Percentiles rank a stretch among this genome's conserved stretches.
phyloP scores from a whole-genome alignment of 2,888 invertebrate species.

The Andrena bucephala region DNA sequence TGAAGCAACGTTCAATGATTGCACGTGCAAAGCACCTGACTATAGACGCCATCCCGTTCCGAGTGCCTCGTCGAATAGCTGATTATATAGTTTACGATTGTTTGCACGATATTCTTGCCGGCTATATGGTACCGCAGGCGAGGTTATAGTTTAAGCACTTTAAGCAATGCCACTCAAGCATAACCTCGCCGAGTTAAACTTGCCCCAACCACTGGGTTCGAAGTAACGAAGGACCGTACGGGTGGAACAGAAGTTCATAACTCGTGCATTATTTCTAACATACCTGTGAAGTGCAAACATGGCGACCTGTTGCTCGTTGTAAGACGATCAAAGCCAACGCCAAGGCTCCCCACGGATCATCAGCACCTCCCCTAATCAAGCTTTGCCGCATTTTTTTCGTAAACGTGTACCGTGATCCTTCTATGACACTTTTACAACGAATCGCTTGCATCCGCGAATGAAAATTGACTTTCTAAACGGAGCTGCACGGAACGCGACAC shows the following conservation, averaged over 20 bases:
- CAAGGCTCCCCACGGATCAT: constrained; percentile 33
- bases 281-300: constrained; percentile 46
- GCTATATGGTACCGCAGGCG: not conserved
- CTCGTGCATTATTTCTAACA: constrained; percentile 58
- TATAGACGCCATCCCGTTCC: no score
- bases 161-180: not conserved
- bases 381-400: constrained; percentile 12
- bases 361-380: constrained; percentile 10
- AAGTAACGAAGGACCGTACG: constrained; percentile 9
- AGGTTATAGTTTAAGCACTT: constrained; percentile 8
- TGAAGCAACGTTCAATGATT: no score
- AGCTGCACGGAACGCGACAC: not conserved
- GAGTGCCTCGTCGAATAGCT: no score
- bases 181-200: constrained; percentile 1
- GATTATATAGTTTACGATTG: no score
- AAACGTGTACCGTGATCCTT: not conserved
- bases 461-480: not conserved
- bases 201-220: not conserved
- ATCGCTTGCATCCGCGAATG: not conserved
- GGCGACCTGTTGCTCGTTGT: constrained; percentile 61
- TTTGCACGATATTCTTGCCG: not conserved
- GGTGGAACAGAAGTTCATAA: constrained; percentile 18
- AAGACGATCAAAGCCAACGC: constrained; percentile 54
- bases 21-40: no score
- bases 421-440: not conserved